Evolutionary conservation across 2,113 vertebrate species (phyloP).

Genomic region (Asarcornis scutulata): DNA sequence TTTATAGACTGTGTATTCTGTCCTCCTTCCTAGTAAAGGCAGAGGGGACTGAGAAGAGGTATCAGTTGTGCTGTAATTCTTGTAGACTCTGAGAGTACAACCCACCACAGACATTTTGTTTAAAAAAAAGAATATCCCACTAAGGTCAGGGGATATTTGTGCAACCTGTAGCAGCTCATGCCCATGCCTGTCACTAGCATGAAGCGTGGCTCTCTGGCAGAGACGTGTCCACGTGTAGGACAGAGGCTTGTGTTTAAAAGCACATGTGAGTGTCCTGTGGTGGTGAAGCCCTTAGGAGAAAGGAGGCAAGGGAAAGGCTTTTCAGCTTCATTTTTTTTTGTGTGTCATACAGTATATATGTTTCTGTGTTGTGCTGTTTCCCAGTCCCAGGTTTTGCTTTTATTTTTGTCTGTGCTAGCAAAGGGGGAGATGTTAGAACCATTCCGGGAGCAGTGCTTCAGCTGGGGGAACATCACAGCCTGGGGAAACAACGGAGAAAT

Average conservation of each 20-base stretch:
- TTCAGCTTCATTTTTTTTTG: too few relatives aligned
- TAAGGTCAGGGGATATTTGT: not conserved
- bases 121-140: not conserved
- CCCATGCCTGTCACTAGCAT: not conserved
- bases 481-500: not conserved
- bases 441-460: not conserved
- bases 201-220: not conserved
- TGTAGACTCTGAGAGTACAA: not conserved
- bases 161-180: not conserved
- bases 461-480: not conserved
- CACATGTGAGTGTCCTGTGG: not conserved
- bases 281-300: not conserved
- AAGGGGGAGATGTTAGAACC: not conserved
- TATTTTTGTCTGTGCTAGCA: not conserved
- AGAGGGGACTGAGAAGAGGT: not conserved
- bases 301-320: too few relatives aligned
- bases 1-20: constrained; percentile 6
- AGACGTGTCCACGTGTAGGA: not conserved
- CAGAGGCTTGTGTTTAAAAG: not conserved
- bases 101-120: not conserved
- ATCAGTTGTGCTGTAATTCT: not conserved
- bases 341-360: not conserved
- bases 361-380: not conserved
- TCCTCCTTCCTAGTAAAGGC: not conserved
- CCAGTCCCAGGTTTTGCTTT: not conserved